Evolutionary conservation across 2,888 invertebrate genomes (phyloP).

Genomic region (Oasisia sp.): DNA sequence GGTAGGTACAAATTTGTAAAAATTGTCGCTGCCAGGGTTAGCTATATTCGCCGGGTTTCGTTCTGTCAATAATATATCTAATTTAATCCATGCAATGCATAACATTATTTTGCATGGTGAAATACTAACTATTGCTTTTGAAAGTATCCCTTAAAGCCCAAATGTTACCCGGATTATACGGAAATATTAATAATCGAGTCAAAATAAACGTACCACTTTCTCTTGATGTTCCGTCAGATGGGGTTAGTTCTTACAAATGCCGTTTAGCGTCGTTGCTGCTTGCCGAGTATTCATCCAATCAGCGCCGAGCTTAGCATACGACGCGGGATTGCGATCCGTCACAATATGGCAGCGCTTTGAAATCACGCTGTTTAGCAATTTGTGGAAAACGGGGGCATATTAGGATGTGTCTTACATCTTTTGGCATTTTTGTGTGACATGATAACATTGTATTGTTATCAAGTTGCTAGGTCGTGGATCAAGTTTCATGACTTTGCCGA

Average conservation of each 20-base stretch:
- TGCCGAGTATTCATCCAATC: not conserved
- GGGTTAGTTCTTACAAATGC: not conserved
- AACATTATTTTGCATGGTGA: not conserved
- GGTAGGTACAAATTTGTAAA: not conserved
- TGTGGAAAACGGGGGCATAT: not conserved
- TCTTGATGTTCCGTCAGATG: not conserved
- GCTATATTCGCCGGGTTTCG: not conserved
- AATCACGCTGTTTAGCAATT: not conserved
- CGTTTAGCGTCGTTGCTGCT: not conserved
- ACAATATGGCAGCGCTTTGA: slow-evolving; percentile 13
- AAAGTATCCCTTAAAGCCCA: not conserved
- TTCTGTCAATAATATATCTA: not conserved
- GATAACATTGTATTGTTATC: not conserved
- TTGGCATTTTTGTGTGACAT: not conserved
- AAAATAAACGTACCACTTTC: slow-evolving; percentile 13
- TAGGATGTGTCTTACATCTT: slow-evolving; percentile 17
- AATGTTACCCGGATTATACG: not conserved
- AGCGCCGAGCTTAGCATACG: not conserved
- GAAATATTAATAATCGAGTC: not conserved
- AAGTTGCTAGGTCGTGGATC: slow-evolving; percentile 4
- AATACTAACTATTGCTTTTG: not conserved
- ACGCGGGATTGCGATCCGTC: not conserved
- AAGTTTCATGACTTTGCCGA: slow-evolving; percentile 17
- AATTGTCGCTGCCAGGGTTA: not conserved
- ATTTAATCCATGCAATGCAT: not conserved